Base-by-base conservation (phyloP, 2,888 invertebrate species). In the Cetonia aurata region DNA sequence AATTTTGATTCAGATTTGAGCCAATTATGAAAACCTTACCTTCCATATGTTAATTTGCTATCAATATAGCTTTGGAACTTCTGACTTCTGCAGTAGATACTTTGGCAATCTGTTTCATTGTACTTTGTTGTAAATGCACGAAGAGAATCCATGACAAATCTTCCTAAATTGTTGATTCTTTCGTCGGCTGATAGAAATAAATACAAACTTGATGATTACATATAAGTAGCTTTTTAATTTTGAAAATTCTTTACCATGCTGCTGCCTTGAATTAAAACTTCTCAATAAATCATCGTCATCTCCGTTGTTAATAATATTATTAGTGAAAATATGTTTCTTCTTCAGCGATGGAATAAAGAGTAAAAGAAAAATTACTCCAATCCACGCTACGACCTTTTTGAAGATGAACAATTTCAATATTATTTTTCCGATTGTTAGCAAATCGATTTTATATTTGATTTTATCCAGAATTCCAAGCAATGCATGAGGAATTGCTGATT, bases 361-460 rank as follows among this genome's bases (percentile, higher is more conserved):
- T 76, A 94, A 83, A 80, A 94, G 86, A 79, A 91, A 93, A 77
- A 93, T 88, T 4, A 93, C 86, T 0, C 91, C 93, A 50, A 94
- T 89, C 83, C 94, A 93, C 77, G 93, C 93, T 70, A 94, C 90
- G 65, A 93, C 89, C 83, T 94, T 92, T 84, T 94, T 94, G 82
- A 94, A 93, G 76, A 94, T 90, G 3, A 94, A 84, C 62, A 94
- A 82, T 81, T 94, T 94, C 42, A 94, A 82, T 69, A 94, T 79
- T 70, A 94, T 88, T 84, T 94, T 94, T 0, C 92, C 92, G 67
- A 93, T 83, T 0, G 93, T 92, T 72, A 91, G 87, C 0, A 93
- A 87, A 78, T 92, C 91, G 62, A 93, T 79, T 83, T 93, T 93
- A 25, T 91, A 84, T 56, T 91, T 89, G 0, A 93, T 84, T 79